A percentile compares a stretch with the other conserved stretches of the same genome.
phyloP scores from a whole-genome alignment of 64 coral and sea anemone species.

The Porites lutea region DNA sequence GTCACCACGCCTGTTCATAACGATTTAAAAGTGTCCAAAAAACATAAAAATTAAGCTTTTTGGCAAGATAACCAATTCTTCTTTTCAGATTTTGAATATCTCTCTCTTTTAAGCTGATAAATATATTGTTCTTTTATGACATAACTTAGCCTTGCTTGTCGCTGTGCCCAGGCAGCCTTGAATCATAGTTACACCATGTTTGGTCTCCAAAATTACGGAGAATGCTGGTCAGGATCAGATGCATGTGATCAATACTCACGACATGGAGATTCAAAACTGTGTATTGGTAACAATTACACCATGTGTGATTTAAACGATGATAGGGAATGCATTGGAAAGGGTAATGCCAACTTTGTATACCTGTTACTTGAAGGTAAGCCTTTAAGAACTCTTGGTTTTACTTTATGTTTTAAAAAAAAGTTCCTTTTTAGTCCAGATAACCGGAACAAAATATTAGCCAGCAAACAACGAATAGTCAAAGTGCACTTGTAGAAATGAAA shows the following conservation, averaged over 20 bases:
- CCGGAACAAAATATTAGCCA: too few species aligned
- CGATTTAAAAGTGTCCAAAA: too few species aligned
- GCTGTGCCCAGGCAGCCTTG: conserved; percentile 7
- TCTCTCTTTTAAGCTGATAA: too few species aligned
- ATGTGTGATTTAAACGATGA: conserved; percentile 9
- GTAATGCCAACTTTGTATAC: conserved; percentile 38
- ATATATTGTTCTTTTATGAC: not conserved
- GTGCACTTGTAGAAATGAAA: too few species aligned
- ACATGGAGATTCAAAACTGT: conserved; percentile 33
- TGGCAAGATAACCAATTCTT: too few species aligned
- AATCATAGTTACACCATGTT: conserved; percentile 21
- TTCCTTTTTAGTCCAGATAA: not conserved
- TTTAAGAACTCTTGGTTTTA: not conserved
- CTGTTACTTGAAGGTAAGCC: conserved; percentile 24
- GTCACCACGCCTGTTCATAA: too few species aligned
- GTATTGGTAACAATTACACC: conserved; percentile 34
- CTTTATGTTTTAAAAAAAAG: not conserved
- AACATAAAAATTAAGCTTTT: too few species aligned
- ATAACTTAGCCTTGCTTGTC: conserved; percentile 1
- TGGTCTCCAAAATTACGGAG: conserved; percentile 53
- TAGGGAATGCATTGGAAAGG: conserved; percentile 27
- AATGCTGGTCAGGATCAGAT: conserved; percentile 63
- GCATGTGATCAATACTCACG: conserved; percentile 23
- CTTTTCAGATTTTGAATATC: too few species aligned
- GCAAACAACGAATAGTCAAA: too few species aligned